Conservation (phyloP, 2,113 vertebrate species). For the Monarcha castaneiventris region DNA sequence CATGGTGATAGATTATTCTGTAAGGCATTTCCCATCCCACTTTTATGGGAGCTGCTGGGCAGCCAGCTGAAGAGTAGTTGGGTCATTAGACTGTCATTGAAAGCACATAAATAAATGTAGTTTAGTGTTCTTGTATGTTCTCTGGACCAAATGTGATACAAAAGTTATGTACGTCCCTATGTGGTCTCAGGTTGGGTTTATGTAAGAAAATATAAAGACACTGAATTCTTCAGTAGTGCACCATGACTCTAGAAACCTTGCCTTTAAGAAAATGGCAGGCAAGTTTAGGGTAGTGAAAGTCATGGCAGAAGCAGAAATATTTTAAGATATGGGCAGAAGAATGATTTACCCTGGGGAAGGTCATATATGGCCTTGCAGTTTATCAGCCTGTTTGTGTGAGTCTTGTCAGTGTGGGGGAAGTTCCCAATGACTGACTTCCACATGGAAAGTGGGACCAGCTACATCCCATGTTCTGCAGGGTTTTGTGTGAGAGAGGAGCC, state of each 20-base stretch:
- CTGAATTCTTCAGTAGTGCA: not conserved
- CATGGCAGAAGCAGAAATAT: not conserved
- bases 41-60: not conserved
- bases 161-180: rapidly evolving
- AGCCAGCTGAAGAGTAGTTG: not conserved
- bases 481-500: not conserved
- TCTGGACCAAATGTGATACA: not conserved
- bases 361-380: not conserved
- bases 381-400: not conserved
- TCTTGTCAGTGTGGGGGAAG: not conserved
- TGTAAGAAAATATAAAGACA: not conserved
- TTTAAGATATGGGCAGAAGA: not conserved
- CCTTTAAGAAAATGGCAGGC: not conserved
- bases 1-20: not conserved
- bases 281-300: not conserved
- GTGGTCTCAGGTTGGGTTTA: not conserved
- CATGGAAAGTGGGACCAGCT: not conserved
- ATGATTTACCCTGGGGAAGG: not conserved
- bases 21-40: not conserved
- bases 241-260: not conserved
- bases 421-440: not conserved
- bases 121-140: not conserved
- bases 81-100: not conserved
- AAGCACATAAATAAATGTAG: not conserved
- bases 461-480: not conserved